Evolutionary conservation across 2,888 invertebrate genomes (phyloP).

Genomic region (Nudaria mundana): DNA sequence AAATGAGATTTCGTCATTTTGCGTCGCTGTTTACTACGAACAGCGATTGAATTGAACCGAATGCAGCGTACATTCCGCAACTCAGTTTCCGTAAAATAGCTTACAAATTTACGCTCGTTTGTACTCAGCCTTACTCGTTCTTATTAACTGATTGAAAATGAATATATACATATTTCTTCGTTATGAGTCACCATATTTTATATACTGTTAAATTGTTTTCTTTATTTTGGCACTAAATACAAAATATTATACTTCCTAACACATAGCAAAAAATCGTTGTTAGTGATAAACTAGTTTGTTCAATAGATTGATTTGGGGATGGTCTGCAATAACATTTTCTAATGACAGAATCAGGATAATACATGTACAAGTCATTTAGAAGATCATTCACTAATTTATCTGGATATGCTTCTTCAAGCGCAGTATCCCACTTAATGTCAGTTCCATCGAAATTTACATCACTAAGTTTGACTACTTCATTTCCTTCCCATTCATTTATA

Average conservation of each 20-base stretch:
- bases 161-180: too few relatives aligned
- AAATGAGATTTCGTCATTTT: too few relatives aligned
- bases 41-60: too few relatives aligned
- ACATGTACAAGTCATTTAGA: slow-evolving; percentile 4
- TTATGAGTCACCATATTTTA: too few relatives aligned
- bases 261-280: not conserved
- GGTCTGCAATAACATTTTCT: slow-evolving; percentile 11
- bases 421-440: slow-evolving; percentile 3
- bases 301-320: not conserved
- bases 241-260: not conserved
- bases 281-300: not conserved
- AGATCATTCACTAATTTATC: slow-evolving; percentile 6
- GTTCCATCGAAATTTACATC: not conserved
- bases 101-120: too few relatives aligned
- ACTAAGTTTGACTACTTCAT: too few relatives aligned
- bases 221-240: not conserved
- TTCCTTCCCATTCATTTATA: not conserved
- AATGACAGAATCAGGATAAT: slow-evolving; percentile 5
- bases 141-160: too few relatives aligned
- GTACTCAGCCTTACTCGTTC: too few relatives aligned
- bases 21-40: too few relatives aligned
- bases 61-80: too few relatives aligned
- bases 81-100: too few relatives aligned
- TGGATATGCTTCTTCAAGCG: slow-evolving; percentile 4
- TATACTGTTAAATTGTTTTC: not conserved